A percentile compares a stretch with the other conserved stretches of the same genome.
These are phyloP conservation scores for Geotrupes spiniger DNA, from an alignment of 2,888 invertebrate species.

Conservation along the genomic window DNA sequence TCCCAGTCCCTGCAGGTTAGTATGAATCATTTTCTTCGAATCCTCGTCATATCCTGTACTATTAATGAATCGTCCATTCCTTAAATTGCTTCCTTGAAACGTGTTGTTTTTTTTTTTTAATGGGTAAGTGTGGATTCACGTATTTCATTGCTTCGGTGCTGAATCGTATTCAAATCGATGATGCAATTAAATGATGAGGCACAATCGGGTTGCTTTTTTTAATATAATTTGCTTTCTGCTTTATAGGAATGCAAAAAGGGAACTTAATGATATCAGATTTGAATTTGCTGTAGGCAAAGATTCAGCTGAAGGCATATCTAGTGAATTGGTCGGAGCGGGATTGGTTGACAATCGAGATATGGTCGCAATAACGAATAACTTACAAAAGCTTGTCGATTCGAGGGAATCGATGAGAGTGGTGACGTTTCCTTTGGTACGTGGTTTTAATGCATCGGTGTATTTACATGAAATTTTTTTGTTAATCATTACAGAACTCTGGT, in stretches of 20 bases:
- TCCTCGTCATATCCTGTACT: background rate
- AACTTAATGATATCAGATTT: slow-evolving; percentile 96
- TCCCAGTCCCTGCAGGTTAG: slow-evolving; percentile 34
- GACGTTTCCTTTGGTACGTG: slow-evolving; percentile 81
- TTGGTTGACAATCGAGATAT: slow-evolving; percentile 90
- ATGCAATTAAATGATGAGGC: no score
- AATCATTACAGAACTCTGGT: slow-evolving; percentile 60
- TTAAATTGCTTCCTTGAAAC: no score
- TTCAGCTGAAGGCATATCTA: slow-evolving; percentile 88
- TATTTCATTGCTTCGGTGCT: no score
- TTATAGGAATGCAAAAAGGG: slow-evolving; percentile 76
- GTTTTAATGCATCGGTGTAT: no score
- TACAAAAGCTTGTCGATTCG: slow-evolving; percentile 85
- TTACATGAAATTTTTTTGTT: slow-evolving; percentile 20
- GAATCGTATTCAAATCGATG: no score
- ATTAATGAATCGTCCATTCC: no score
- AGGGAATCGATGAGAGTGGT: slow-evolving; percentile 66
- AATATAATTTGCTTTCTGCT: slow-evolving; percentile 4
- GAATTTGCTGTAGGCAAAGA: slow-evolving; percentile 91
- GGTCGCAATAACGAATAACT: slow-evolving; percentile 86
- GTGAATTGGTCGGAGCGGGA: slow-evolving; percentile 92
- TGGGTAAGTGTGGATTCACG: no score
- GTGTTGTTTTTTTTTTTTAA: no score
- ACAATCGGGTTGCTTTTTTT: no score
- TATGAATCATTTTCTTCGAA: slow-evolving; percentile 8